Evolutionary conservation across 2,888 invertebrate species (phyloP).

Genomic region (Melangyna quadrimaculata): DNA sequence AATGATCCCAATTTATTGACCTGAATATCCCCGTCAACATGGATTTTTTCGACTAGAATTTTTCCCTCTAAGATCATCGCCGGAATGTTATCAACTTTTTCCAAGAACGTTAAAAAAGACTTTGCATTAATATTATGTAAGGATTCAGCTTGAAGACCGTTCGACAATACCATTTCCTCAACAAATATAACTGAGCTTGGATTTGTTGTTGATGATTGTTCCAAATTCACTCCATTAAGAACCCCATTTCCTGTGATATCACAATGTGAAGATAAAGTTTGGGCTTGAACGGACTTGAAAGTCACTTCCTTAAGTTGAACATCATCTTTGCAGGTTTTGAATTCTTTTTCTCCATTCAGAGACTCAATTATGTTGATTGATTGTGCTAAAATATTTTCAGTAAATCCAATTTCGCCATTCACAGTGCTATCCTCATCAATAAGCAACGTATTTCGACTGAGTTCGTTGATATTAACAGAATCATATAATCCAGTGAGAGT

Average conservation of each 20-base stretch:
- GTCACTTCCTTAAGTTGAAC: conserved; percentile 75
- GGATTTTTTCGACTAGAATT: conserved; percentile 80
- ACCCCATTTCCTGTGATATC: conserved; percentile 78
- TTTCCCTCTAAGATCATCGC: conserved; percentile 79
- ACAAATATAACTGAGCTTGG: conserved; percentile 76
- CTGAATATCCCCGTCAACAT: conserved; percentile 76
- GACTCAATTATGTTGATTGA: conserved; percentile 77
- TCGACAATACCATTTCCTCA: conserved; percentile 77
- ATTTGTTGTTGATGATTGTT: conserved; percentile 77
- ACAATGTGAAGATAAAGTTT: conserved; percentile 76
- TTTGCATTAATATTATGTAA: conserved; percentile 80
- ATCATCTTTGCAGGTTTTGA: conserved; percentile 75
- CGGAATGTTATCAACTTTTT: conserved; percentile 76
- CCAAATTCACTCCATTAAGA: conserved; percentile 78
- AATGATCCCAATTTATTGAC: conserved; percentile 74
- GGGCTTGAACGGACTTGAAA: conserved; percentile 76
- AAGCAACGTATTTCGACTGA: conserved; percentile 80
- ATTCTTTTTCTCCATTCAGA: conserved; percentile 79
- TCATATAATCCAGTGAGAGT: conserved; percentile 80
- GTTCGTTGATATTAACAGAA: conserved; percentile 80
- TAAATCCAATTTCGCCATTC: conserved; percentile 79
- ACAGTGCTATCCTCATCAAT: conserved; percentile 80
- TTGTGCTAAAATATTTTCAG: conserved; percentile 72
- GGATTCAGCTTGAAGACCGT: conserved; percentile 75
- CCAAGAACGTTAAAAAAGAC: conserved; percentile 75